Conservation (phyloP, 1,140 invertebrate genomes). For the Amyelois transitella region DNA sequence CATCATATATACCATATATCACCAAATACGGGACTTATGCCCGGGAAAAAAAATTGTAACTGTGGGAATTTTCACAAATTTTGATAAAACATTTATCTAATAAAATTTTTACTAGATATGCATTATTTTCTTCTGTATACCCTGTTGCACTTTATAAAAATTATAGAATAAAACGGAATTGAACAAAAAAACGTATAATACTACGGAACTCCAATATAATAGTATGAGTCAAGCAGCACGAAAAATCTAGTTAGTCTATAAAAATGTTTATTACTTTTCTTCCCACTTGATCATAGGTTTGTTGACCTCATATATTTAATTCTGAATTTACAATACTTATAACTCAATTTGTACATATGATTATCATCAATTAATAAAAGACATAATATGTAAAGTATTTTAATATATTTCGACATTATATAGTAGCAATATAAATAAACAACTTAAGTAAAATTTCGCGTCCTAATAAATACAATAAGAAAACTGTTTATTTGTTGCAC, state of each 20-base stretch:
- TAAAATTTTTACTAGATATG: no score
- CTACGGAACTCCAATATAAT: neutral
- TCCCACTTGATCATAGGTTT: constrained; percentile 47
- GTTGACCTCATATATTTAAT: constrained; percentile 45
- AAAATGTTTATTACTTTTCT: constrained; percentile 57
- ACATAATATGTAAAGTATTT: constrained; percentile 25
- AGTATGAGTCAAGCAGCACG: constrained; percentile 8
- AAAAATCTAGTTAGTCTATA: constrained; percentile 43
- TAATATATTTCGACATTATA: no score
- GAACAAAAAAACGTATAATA: constrained; percentile 5
- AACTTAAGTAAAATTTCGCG: no score
- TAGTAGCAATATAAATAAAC: no score
- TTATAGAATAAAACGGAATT: constrained; percentile 1
- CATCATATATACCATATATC: no score
- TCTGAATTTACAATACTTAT: constrained; percentile 50
- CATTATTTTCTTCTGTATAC: neutral
- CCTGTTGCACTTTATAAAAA: constrained; percentile 1
- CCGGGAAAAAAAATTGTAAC: no score
- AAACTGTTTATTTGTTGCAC: no score
- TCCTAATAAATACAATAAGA: no score
- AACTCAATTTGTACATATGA: constrained; percentile 61
- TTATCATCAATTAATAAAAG: constrained; percentile 61
- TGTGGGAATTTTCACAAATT: no score
- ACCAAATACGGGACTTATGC: no score
- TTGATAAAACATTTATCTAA: no score